phyloP scores from a whole-genome alignment of 2,888 invertebrate genomes.

The Trissolcus brochymenae region DNA sequence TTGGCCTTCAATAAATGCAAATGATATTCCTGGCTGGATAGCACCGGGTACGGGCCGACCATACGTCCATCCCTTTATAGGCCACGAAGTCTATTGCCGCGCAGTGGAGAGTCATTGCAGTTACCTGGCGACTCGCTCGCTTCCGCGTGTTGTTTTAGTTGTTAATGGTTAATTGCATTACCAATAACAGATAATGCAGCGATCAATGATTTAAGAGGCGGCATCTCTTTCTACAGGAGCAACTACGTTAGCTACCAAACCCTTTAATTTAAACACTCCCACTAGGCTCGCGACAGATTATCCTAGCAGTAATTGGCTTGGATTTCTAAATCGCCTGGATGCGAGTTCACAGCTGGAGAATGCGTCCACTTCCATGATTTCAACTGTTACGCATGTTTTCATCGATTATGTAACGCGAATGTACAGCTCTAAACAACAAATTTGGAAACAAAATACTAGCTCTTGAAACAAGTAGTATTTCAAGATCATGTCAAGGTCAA shows the following conservation, averaged over 20 bases:
- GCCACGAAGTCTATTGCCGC: slow-evolving; percentile 34
- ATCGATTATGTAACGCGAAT: slow-evolving; percentile 48
- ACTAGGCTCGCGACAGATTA: slow-evolving; percentile 71
- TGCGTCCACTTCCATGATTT: slow-evolving; percentile 58
- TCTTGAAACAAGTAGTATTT: too few relatives aligned
- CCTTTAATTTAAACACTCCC: slow-evolving; percentile 73
- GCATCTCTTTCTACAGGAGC: slow-evolving; percentile 36
- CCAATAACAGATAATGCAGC: slow-evolving; percentile 77
- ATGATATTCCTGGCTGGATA: slow-evolving; percentile 42
- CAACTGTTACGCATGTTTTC: slow-evolving; percentile 43
- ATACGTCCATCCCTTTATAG: slow-evolving; percentile 47
- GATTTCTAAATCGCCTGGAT: slow-evolving; percentile 61
- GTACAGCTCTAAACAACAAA: slow-evolving; percentile 25
- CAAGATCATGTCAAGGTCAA: too few relatives aligned
- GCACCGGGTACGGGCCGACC: slow-evolving; percentile 11
- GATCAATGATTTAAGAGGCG: slow-evolving; percentile 74
- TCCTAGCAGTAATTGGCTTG: slow-evolving; percentile 72
- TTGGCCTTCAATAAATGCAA: slow-evolving; percentile 55
- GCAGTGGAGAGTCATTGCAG: slow-evolving; percentile 26
- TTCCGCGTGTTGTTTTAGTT: slow-evolving; percentile 63
- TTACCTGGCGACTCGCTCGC: slow-evolving; percentile 34
- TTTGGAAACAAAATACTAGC: too few relatives aligned
- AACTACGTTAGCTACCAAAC: slow-evolving; percentile 64
- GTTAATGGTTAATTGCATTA: slow-evolving; percentile 76
- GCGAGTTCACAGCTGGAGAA: slow-evolving; percentile 63